A percentile compares a stretch with the other conserved stretches of the same genome.
Conservation (phyloP, 2,797 vertebrate species). For the Esox lucius region DNA sequence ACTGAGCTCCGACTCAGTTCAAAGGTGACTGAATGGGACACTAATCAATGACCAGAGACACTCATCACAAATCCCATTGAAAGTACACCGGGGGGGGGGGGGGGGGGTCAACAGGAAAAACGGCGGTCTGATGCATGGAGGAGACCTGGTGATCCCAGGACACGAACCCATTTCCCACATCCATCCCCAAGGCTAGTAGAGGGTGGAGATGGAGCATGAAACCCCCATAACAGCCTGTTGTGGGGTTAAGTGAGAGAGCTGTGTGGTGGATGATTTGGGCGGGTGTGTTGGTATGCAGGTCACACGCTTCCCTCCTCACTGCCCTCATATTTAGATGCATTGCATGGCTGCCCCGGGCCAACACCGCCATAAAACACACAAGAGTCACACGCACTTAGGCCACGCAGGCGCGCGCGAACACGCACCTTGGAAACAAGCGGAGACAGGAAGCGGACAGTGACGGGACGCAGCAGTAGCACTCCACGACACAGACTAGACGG, state of each 20-base stretch:
- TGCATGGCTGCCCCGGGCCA: constrained; percentile 24
- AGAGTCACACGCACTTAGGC: constrained; percentile 4
- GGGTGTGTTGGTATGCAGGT: not conserved
- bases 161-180: constrained; percentile 37
- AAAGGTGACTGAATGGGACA: constrained; percentile 15
- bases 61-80: too few species aligned
- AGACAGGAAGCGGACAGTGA: too few species aligned
- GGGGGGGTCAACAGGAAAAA: not conserved
- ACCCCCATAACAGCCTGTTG: constrained; percentile 43
- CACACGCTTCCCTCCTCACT: constrained; percentile 4
- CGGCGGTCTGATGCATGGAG: not conserved
- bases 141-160: constrained; percentile 9
- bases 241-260: constrained; percentile 22
- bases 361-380: constrained; percentile 36
- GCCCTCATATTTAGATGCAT: constrained; percentile 39
- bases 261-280: constrained; percentile 41
- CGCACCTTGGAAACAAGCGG: too few species aligned
- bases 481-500: too few species aligned
- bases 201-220: constrained; percentile 60
- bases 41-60: too few species aligned
- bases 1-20: too few species aligned
- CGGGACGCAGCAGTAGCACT: too few species aligned
- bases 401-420: not conserved
- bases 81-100: too few species aligned
- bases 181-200: constrained; percentile 51